These are phyloP conservation scores for Balanococcus diminutus DNA, from an alignment of 2,888 invertebrate species.

Conservation along the genomic window DNA sequence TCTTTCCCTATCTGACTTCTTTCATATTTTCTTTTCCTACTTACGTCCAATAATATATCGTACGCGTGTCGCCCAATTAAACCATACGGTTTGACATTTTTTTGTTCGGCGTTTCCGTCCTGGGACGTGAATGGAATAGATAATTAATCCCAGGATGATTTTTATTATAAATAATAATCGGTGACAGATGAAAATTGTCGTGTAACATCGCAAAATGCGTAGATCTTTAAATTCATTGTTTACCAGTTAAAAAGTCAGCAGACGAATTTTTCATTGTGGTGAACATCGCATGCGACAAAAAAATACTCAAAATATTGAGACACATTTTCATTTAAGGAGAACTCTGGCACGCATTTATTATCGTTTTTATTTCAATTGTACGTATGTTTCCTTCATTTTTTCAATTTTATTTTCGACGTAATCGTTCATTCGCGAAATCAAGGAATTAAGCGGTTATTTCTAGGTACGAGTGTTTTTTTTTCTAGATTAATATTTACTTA, in stretches of 20 bases:
- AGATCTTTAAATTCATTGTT: background rate
- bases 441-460: background rate
- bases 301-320: background rate
- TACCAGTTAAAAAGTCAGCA: background rate
- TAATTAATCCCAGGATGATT: background rate
- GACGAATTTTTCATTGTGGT: background rate
- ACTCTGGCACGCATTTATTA: background rate
- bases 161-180: background rate
- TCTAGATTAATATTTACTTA: no score
- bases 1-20: background rate
- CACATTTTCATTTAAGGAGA: background rate
- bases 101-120: background rate
- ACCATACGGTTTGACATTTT: background rate
- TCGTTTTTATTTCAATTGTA: background rate
- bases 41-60: background rate
- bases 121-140: background rate
- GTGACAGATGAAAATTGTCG: background rate
- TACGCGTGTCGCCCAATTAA: background rate
- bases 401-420: no score
- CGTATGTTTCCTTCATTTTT: no score
- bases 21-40: constrained; percentile 4
- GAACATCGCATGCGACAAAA: background rate
- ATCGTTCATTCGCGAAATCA: no score
- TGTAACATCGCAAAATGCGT: background rate
- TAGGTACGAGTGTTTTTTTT: no score